Conservation (phyloP, 2,797 vertebrate species). For the Dicrostonyx torquatus region DNA sequence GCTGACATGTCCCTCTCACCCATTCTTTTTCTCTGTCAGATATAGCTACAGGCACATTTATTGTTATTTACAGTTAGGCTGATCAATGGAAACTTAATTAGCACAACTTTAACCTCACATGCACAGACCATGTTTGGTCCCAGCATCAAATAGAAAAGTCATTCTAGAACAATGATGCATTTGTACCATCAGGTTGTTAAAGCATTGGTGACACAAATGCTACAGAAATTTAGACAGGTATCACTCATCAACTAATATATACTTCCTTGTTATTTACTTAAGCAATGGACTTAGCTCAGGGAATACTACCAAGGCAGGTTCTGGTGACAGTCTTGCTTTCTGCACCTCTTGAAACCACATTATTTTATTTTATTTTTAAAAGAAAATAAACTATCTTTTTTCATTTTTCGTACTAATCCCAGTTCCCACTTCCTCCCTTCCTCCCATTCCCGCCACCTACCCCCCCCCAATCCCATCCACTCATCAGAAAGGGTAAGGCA, state of each 20-base stretch:
- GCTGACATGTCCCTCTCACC: background rate
- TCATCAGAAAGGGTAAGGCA: no score
- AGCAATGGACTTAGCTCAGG: background rate
- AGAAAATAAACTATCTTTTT: no score
- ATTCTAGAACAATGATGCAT: background rate
- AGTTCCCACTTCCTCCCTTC: no score
- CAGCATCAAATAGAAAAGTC: background rate
- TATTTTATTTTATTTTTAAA: no score
- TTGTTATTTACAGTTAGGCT: conserved; percentile 3
- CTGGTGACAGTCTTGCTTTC: background rate
- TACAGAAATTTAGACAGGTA: background rate
- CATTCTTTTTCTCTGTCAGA: background rate
- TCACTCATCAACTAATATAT: background rate
- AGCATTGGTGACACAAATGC: background rate
- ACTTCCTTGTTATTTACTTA: background rate
- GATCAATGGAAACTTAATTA: background rate
- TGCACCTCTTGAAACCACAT: background rate
- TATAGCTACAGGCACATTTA: background rate
- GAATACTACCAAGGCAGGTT: background rate
- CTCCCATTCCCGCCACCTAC: no score
- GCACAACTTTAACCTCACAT: background rate
- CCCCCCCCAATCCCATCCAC: no score
- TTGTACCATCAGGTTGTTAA: background rate
- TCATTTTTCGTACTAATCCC: no score
- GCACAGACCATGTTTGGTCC: background rate